Conservation (phyloP, 2,797 vertebrate species). For the Enteromius radiatus region DNA sequence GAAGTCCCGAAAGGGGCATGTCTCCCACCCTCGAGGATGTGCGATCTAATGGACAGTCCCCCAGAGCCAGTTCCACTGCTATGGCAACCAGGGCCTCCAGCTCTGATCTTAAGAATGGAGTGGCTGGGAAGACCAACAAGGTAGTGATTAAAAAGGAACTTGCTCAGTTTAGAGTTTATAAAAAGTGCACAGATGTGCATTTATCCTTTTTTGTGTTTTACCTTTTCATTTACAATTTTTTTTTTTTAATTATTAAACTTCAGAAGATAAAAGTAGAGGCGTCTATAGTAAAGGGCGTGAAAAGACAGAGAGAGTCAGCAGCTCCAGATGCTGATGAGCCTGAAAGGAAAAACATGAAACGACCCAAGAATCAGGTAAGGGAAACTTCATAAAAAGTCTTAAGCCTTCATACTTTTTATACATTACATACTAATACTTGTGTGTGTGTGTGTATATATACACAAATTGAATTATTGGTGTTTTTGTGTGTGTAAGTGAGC, state of each 20-base stretch:
- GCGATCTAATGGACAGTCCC: conserved; percentile 86
- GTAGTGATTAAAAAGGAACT: conserved; percentile 66
- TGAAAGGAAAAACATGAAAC: conserved; percentile 87
- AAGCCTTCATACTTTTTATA: no score
- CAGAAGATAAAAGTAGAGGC: conserved; percentile 94
- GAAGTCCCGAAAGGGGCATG: conserved; percentile 83
- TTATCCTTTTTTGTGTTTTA: neutral
- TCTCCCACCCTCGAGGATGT: conserved; percentile 91
- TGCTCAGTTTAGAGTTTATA: conserved; percentile 14
- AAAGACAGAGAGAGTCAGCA: conserved; percentile 89
- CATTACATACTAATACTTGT: no score
- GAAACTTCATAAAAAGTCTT: neutral
- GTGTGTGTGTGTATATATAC: no score
- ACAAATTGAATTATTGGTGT: no score
- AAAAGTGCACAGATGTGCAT: neutral
- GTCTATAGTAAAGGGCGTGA: conserved; percentile 88
- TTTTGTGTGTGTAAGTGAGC: no score
- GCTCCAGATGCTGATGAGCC: conserved; percentile 86
- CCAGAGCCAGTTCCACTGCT: conserved; percentile 84
- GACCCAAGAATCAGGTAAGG: conserved; percentile 91
- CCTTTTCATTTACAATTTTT: neutral
- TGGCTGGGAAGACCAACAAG: conserved; percentile 88
- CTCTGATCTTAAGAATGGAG: conserved; percentile 89
- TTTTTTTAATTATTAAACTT: conserved; percentile 36
- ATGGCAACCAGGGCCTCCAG: conserved; percentile 90